Conservation (phyloP, 1,140 invertebrate species). For the Papilio polytes region DNA sequence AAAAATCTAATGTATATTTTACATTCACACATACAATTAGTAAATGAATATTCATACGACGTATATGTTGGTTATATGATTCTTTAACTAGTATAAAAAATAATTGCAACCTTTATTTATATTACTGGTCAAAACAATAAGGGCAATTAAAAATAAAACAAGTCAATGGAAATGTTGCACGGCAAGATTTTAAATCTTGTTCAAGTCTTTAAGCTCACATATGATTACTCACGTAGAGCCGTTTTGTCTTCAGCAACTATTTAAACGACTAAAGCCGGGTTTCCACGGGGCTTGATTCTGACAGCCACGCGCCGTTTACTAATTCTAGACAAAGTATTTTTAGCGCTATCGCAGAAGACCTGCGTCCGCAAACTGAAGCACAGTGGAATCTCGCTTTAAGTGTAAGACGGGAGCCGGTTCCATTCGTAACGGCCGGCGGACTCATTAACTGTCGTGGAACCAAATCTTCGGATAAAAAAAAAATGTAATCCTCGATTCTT, state of each 20-base stretch:
- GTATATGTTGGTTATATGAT: too few relatives aligned
- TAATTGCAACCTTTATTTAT: background rate
- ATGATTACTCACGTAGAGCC: background rate
- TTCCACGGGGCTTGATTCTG: background rate
- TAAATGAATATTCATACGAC: too few relatives aligned
- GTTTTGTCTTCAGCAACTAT: background rate
- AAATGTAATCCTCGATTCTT: conserved; percentile 41
- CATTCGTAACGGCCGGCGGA: conserved; percentile 40
- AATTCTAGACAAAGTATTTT: background rate
- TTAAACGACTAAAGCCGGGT: background rate
- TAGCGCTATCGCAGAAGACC: background rate
- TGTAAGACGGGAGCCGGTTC: conserved; percentile 42
- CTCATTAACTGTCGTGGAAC: conserved; percentile 32
- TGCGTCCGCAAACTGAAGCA: background rate
- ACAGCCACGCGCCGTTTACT: background rate
- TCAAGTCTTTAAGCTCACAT: conserved; percentile 2
- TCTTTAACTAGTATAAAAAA: too few relatives aligned
- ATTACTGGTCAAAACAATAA: background rate
- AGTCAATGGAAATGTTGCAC: background rate
- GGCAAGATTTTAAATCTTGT: background rate
- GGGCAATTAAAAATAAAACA: background rate
- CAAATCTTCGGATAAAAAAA: conserved; percentile 35
- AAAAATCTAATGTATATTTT: background rate
- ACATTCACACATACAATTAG: background rate
- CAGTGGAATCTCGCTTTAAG: background rate